phyloP scores from a whole-genome alignment of 1,140 invertebrate species.

The Drosophila repletoides region DNA sequence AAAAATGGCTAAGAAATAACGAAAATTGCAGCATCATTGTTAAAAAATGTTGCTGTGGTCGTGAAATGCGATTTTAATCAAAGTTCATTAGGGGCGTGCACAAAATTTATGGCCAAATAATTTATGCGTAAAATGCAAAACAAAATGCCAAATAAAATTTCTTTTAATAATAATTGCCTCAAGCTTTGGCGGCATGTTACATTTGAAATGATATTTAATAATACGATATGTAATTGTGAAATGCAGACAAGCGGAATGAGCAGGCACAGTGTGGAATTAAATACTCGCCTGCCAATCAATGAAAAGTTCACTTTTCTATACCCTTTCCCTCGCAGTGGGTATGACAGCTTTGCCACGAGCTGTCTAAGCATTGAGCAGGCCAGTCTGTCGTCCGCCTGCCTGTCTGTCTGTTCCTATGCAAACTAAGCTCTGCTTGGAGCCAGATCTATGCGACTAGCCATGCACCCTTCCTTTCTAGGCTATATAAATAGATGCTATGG shows the following conservation, averaged over 20 bases:
- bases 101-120: constrained; percentile 61
- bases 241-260: constrained; percentile 51
- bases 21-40: constrained; percentile 66
- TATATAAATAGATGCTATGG: no score
- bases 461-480: no score
- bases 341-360: no score
- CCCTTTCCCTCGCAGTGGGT: no score
- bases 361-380: no score
- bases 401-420: no score
- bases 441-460: no score
- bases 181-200: constrained; percentile 34
- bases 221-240: constrained; percentile 61
- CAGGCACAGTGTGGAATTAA: constrained; percentile 15
- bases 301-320: constrained; percentile 16
- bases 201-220: constrained; percentile 78
- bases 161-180: constrained; percentile 28
- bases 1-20: no score
- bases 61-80: constrained; percentile 51
- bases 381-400: no score
- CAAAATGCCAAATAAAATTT: constrained; percentile 48
- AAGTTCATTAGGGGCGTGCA: constrained; percentile 52
- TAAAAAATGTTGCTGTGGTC: constrained; percentile 13
- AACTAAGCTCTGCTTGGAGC: no score
- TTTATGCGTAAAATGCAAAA: constrained; percentile 70
- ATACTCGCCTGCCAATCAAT: constrained; percentile 13